Percentiles rank a stretch among this genome's conserved stretches.
These are phyloP conservation scores for Indicator maculatus DNA, from an alignment of 2,113 vertebrate genomes.

Conservation along the genomic window DNA sequence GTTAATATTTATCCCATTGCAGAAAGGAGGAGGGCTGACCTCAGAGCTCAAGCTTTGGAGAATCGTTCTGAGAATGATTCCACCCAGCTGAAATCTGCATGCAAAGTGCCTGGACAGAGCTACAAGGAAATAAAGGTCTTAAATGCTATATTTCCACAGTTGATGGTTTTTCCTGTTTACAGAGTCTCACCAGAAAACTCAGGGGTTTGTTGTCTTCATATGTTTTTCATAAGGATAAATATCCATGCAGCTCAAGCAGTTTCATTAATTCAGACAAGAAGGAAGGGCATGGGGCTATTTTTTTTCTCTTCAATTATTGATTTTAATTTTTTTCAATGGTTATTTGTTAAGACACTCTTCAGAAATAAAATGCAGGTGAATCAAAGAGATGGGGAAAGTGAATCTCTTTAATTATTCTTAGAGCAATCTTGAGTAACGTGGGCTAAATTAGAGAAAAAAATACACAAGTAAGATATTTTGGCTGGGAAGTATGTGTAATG, in stretches of 20 bases:
- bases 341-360: not conserved
- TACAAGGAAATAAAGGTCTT: constrained; percentile 69
- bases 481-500: constrained; percentile 65
- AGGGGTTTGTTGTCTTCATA: constrained; percentile 59
- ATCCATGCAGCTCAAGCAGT: constrained; percentile 57
- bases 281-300: not conserved
- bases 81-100: constrained; percentile 67
- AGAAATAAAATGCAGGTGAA: constrained; percentile 37
- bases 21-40: constrained; percentile 61
- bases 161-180: constrained; percentile 59
- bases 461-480: constrained; percentile 67
- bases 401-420: constrained; percentile 49
- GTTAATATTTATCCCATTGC: constrained; percentile 65
- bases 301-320: constrained; percentile 26
- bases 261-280: constrained; percentile 62
- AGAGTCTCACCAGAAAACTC: constrained; percentile 52
- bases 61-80: constrained; percentile 50
- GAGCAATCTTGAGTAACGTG: constrained; percentile 60
- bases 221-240: constrained; percentile 70
- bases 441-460: constrained; percentile 68
- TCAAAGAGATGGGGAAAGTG: not conserved
- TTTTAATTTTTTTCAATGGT: not conserved
- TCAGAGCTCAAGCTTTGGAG: constrained; percentile 65
- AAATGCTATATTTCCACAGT: constrained; percentile 63
- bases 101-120: constrained; percentile 66